Evolutionary conservation across 2,113 vertebrate species (phyloP).

Genomic region (rabbit (Oryctolagus cuniculus)): mOryCun1.1 NC_091438.1:128626501-128627000

Average conservation of each 20-base stretch:
- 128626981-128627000: not conserved
- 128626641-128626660: constrained; percentile 4
- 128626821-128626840: not conserved
- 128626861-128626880: not conserved
- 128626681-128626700: not conserved
- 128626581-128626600: constrained; percentile 27
- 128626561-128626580: not conserved
- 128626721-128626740: not conserved
- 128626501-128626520: not conserved
- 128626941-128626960: not conserved
- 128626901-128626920: not conserved
- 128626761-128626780: not conserved
- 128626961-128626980: constrained; percentile 11
- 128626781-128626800: not conserved
- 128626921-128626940: not conserved
- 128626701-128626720: constrained; percentile 48
- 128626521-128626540: constrained; percentile 29
- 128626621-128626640: constrained; percentile 8
- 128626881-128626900: not conserved
- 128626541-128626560: not conserved
- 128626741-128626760: constrained; percentile 12
- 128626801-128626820: not conserved
- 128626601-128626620: not conserved
- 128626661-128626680: not conserved
- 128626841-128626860: not conserved